Evolutionary conservation across 2,113 vertebrate genomes (phyloP), one percentile per base, ranked within the genome.

Genomic region (Alouatta palliata): DNA sequence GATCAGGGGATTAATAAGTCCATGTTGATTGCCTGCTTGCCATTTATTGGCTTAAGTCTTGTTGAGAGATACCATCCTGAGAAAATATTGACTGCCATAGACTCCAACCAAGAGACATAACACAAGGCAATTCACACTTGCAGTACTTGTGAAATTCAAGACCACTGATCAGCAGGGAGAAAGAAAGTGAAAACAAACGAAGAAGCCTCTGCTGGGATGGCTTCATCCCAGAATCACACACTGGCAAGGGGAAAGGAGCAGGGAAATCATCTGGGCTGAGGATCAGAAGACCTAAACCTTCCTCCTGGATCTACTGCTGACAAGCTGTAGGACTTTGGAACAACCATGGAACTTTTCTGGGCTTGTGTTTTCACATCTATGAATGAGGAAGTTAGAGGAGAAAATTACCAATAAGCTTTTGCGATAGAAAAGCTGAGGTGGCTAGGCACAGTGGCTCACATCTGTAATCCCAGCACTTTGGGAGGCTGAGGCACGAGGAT

Each of bases 131-230:
- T 94, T 98, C 96, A 97, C 95, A 96, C 90, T 90, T 90, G 23
- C 11, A 92, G 79, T 90, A 92, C 83, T 97, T 98, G 91, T 97
- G 95, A 97, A 96, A 96, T 95, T 91, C 89, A 95, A 92, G 71
- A 76, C 75, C 2, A 61, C 25, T 45, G 76, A 79, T 25, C 70
- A 82, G 47, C 47, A 76, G 80, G 47, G 11, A 77, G 27, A n/a
- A 6, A 54, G 45, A 66, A 97, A 94, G 17, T 77, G 58, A 66
- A 96, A 96, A 93, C 87, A 89, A 96, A 84, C 66, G 90, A 93
- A 77, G 37, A 58, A 5, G 17, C 68, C 43, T 85, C 76, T 35
- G 7, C 45, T 87, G 54, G 66, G 52, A 47, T 66, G 11, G 6
- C 30, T 94, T 83, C 75, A n/a, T 40, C 6, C 52, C 32, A 79